Evolutionary conservation across 2,888 invertebrate species (phyloP), one percentile per base, ranked within the genome.

Genomic region (Hoplodrina ambigua): DNA sequence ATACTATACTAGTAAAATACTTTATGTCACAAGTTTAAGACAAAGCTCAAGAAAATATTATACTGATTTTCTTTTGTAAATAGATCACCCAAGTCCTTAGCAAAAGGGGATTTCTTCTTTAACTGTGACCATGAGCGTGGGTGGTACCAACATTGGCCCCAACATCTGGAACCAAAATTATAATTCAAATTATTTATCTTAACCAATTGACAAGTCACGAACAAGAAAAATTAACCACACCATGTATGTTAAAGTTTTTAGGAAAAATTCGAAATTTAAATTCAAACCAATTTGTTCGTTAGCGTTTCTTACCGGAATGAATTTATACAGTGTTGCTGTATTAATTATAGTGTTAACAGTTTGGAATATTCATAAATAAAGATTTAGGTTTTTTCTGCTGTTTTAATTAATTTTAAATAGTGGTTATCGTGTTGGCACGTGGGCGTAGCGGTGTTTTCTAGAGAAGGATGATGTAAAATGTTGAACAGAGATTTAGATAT

Each of bases 271-370:
- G 62, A 75, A 72, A 66, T 78, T 83, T 73, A 75, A 80, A 84
- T 73, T 74, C 62, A 72, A 71, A 73, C 74, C 54, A 78, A 82
- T 85, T 77, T 82, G 82, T 82, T 80, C 57, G 63, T 25, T 69
- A 57, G 70, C 37, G 58, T 60, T 60, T 72, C 50, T 77, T 71
- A 80, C 59, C 67, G 69, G 60, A 71, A 65, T 72, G 66, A 69
- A 69, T 80, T 67, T 67, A 78, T 60, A 69, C 69, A 56, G 61
- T 81, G 79, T 62, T 79, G 79, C 73, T 37, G 69, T 70, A 74
- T 78, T 84, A 84, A 82, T 82, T 82, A 79, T 64, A 79, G 75
- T 83, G 81, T 75, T 81, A 78, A 72, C 81, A 78, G 68, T 59
- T 56, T 17, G 8, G 58, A 78, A 82, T 72, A 75, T 82, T 78